Base-by-base conservation (phyloP, 2,888 invertebrate genomes). In the Chironomus riparius region DNA sequence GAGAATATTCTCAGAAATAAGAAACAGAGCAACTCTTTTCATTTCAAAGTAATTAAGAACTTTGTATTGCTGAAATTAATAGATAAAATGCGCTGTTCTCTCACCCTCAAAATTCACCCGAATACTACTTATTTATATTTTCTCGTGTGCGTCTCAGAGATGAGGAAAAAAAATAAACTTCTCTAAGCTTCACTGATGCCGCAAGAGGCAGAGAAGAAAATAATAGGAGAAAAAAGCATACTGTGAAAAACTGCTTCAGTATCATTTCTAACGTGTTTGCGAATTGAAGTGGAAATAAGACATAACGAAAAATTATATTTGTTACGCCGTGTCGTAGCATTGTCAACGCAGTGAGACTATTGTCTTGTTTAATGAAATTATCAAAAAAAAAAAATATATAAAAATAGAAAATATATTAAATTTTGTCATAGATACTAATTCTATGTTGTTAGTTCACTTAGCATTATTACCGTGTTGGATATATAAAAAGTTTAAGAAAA, bases 291-390 rank as follows among this genome's bases (percentile, higher is more conserved):
- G 65, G 65, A 65, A 65, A 65, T 56, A 56, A 56, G 50, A 56
- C 18, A 56, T 56, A n/a, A 56, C 15, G 7, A 56, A 15, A 56
- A 15, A 15, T n/a, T 18, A 15, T 68, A 47, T 70, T 69, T 10
- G 10, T 70, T 15, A 47, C 70, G 70, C 38, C 22, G 47, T n/a
- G n/a, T 50, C 18, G 48, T 21, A 50, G 5, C 38, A 38, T 47
- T 68, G 22, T 22, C 15, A 56, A 56, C 56, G 4, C 56, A 56
- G 18, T 15, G 6, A 56, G 18, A 47, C 47, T 48, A 48, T 70
- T 68, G 68, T 68, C 68, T 38, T 56, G 56, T 56, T 65, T 70
- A 48, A 70, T 70, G 50, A 70, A 70, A 70, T 70, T 70, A 70
- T 70, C 70, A 70, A 48, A 69, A 38, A 47, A 28, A 70, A 48